Conservation (phyloP, 2,888 invertebrate species). For the Hirtodrosophila histrioides region DNA sequence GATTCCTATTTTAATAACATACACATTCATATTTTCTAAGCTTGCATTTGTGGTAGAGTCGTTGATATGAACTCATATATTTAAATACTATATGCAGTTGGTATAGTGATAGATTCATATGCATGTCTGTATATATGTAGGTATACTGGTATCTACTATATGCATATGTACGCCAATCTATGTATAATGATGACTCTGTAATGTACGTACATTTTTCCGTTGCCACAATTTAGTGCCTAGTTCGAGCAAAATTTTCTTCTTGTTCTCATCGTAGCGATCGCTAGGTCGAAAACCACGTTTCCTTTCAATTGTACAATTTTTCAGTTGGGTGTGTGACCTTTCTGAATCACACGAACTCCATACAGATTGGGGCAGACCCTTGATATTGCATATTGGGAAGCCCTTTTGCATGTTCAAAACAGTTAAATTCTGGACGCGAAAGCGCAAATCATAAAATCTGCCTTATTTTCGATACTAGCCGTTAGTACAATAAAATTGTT, state of each 20-base stretch:
- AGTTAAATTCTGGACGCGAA: constrained; percentile 5
- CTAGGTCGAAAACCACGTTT: constrained; percentile 93
- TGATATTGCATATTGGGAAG: constrained; percentile 25
- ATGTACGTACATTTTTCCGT: constrained; percentile 86
- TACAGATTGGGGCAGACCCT: neutral
- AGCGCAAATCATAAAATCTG: constrained; percentile 34
- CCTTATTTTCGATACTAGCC: constrained; percentile 32
- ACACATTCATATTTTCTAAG: constrained; percentile 42
- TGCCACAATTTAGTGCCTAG: constrained; percentile 91
- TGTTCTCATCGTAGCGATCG: constrained; percentile 91
- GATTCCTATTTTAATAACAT: constrained; percentile 68
- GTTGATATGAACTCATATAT: constrained; percentile 1
- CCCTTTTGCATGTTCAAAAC: constrained; percentile 36
- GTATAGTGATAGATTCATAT: neutral
- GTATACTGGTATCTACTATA: neutral
- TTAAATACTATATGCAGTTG: neutral
- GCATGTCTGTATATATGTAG: neutral
- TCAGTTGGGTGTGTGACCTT: constrained; percentile 84
- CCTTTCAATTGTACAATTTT: constrained; percentile 87
- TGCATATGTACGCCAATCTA: neutral
- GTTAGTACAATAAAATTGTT: constrained; percentile 32
- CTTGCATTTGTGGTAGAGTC: constrained; percentile 60
- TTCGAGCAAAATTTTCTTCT: constrained; percentile 91
- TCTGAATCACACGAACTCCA: constrained; percentile 6
- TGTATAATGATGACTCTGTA: too few relatives aligned